Evolutionary conservation across 2,797 vertebrate species (phyloP), one percentile per base, ranked within the genome.

Genomic region (Heliangelus exortis): DNA sequence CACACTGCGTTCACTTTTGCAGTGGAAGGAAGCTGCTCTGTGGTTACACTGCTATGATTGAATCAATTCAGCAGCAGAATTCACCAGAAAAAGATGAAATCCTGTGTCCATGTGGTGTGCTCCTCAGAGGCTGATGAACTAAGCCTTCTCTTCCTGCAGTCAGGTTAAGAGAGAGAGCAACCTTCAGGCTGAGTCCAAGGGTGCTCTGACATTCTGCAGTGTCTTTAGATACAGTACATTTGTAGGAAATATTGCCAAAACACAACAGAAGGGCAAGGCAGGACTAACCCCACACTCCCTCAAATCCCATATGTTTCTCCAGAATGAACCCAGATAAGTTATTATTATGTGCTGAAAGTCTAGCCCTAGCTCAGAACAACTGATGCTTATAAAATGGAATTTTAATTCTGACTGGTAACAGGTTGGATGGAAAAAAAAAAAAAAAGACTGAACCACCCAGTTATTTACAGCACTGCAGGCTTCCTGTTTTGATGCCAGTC

Each of bases 401-500:
- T 93, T 94, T 94, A 94, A 90, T 23, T 76, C 80, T 84, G 13
- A 13, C 25, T 73, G 33, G 34, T 84, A 78, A 95, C 85, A 51
- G 18, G 48, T 26, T 81, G 31, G 45, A 79, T 90, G 18, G 28
- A 74, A 89, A 83, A 84, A 41, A 72, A 66, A 51, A 17, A 41
- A 41, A 66, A 53, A 17, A 89, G 61, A 73, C 13, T 58, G 77
- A 93, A 91, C 34, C 87, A 93, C 55, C 34, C 55, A 84, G 45
- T 93, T 89, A 95, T 92, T 94, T 93, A 94, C 84, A 94, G 88
- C 74, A 87, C 57, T 90, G 85, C 82, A 94, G 73, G 84, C 74
- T 96, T 95, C 91, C 91, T 96, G 89, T 74, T 87, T 92, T 88
- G 89, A 90, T 93, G 80, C 80, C 87, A 95, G 86, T 91, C 92